phyloP scores from a whole-genome alignment of 2,888 invertebrate genomes.

The Cryptus armator region DNA sequence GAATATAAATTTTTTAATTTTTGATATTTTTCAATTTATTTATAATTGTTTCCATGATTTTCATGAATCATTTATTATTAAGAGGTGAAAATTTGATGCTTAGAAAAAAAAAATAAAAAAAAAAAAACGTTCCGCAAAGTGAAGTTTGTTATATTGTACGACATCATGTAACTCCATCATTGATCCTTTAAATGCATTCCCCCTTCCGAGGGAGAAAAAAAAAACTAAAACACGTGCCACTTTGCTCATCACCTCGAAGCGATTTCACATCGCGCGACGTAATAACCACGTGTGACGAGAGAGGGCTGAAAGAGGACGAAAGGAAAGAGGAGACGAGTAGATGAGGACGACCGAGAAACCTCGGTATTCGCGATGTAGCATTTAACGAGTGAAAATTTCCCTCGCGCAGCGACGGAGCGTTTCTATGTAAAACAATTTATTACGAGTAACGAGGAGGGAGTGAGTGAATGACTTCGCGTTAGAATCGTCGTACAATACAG shows the following conservation, averaged over 20 bases:
- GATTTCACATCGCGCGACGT: constrained; percentile 10
- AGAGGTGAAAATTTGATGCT: too few species aligned
- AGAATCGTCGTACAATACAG: neutral
- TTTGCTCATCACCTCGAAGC: neutral
- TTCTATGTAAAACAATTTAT: constrained; percentile 79
- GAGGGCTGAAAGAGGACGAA: neutral
- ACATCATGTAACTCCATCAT: neutral
- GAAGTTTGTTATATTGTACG: neutral
- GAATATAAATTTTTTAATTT: too few species aligned
- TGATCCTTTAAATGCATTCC: neutral
- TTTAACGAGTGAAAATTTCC: constrained; percentile 56
- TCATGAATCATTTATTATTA: too few species aligned
- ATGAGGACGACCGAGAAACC: neutral
- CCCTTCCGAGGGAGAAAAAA: neutral
- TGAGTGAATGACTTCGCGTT: constrained; percentile 82
- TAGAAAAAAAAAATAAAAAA: neutral
- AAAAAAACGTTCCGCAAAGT: neutral
- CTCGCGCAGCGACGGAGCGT: constrained; percentile 13
- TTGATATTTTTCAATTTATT: too few species aligned
- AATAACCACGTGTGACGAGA: neutral
- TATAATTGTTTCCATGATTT: too few species aligned
- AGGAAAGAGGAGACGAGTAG: constrained; percentile 8
- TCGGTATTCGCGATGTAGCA: neutral
- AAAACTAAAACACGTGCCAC: neutral
- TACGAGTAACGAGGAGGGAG: constrained; percentile 80